Base-by-base conservation (phyloP, 2,888 invertebrate species). In the Linyphia triangularis region DNA sequence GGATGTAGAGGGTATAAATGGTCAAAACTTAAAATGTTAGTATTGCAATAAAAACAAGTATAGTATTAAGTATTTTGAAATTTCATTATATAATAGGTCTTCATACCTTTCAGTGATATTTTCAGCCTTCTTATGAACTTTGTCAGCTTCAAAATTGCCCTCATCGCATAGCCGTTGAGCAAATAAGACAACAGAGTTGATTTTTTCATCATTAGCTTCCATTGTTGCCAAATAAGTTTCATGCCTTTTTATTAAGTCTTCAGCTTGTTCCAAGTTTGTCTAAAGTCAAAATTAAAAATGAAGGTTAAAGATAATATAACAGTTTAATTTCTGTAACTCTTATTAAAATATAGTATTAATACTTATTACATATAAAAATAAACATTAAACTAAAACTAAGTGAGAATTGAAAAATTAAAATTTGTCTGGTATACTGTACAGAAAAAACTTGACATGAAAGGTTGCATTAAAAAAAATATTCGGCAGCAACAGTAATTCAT, bases 121-220 rank as follows among this genome's bases (percentile, higher is more conserved):
- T 92, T 99, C 98, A 0, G 99, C 97, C 93, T 99, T 97, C 94
- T 97, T 97, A 91, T 96, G 96, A 90, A 99, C 97, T 93, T 98
- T 99, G 92, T 99, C 99, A 2, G 97, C 96, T 91, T 98, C 98
- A 93, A 97, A 98, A 94, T 99, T 99, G 59, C 96, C 96, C 92
- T 98, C 98, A 91, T 98, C 97, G 89, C 96, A 96, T 24, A 97
- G 94, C 19, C 97, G 95, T 92, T 96, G 96, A 89, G 99, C 98
- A 93, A 99, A 99, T 93, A 97, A 97, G 0, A 98, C 96, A 63
- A 99, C 97, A 0, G 96, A 96, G 93, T 99, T 98, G 92, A 99
- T 97, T 94, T 99, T 99, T 93, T 99, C 99, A 93, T 99, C 99
- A 93, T 99, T 99, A 16, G 99, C 99, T 93, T 99, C 99, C 98